These are phyloP conservation scores for Listronotus bonariensis DNA, from an alignment of 1,140 invertebrate species.

Conservation along the genomic window DNA sequence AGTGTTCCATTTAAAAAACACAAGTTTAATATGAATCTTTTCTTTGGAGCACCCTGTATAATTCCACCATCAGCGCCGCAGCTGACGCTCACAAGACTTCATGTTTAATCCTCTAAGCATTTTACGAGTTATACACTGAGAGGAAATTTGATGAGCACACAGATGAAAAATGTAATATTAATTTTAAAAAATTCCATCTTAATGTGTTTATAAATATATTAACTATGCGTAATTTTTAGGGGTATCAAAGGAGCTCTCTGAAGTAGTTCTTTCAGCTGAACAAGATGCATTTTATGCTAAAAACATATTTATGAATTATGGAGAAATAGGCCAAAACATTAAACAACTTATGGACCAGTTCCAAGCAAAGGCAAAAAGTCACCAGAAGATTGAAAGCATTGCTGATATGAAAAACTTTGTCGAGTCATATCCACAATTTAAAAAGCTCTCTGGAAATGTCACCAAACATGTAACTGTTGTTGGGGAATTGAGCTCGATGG, in stretches of 20 bases:
- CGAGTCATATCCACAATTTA: constrained; percentile 97
- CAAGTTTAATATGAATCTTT: too few relatives aligned
- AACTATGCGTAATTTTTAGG: constrained; percentile 80
- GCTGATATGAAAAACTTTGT: constrained; percentile 99
- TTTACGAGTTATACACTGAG: too few relatives aligned
- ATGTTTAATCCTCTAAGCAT: too few relatives aligned
- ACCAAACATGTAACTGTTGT: constrained; percentile 97
- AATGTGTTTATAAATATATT: too few relatives aligned
- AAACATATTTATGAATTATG: constrained; percentile 96
- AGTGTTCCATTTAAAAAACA: too few relatives aligned
- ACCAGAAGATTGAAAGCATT: constrained; percentile 98
- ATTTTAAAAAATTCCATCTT: too few relatives aligned
- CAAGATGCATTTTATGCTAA: constrained; percentile 98
- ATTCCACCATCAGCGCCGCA: too few relatives aligned
- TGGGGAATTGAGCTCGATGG: constrained; percentile 88
- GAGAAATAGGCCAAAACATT: constrained; percentile 97
- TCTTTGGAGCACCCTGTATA: too few relatives aligned
- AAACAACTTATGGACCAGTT: constrained; percentile 98
- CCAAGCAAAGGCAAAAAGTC: constrained; percentile 92
- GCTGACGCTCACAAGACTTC: too few relatives aligned
- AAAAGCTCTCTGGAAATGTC: constrained; percentile 98
- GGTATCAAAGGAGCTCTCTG: constrained; percentile 86
- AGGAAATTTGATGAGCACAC: too few relatives aligned
- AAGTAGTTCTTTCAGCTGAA: constrained; percentile 91
- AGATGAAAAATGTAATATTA: too few relatives aligned